These are phyloP conservation scores for Mercenaria mercenaria DNA, from an alignment of 1,140 invertebrate genomes.

Conservation along the genomic window DNA sequence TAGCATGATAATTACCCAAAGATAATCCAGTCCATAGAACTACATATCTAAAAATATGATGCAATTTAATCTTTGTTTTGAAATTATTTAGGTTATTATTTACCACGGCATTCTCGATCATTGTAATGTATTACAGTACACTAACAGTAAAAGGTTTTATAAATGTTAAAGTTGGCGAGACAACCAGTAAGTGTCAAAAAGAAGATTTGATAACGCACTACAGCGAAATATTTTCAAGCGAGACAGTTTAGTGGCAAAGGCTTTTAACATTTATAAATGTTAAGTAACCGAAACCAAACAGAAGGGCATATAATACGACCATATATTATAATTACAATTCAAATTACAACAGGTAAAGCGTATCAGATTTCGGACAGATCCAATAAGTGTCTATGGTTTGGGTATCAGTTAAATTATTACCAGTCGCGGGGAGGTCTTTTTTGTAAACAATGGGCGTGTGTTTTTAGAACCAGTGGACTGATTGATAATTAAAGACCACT, in stretches of 20 bases:
- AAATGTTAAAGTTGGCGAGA: too few relatives aligned
- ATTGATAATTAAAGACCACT: slow-evolving; percentile 63
- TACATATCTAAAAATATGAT: too few relatives aligned
- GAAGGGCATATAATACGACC: slow-evolving; percentile 31
- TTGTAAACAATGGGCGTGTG: slow-evolving; percentile 50
- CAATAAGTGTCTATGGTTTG: slow-evolving; percentile 48
- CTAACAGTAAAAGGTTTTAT: too few relatives aligned
- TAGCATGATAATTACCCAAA: too few relatives aligned
- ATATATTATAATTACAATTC: slow-evolving; percentile 53
- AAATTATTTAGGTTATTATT: too few relatives aligned
- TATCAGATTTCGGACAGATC: slow-evolving; percentile 50
- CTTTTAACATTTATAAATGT: slow-evolving; percentile 39
- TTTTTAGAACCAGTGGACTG: slow-evolving; percentile 23
- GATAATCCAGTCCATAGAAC: too few relatives aligned
- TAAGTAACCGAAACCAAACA: slow-evolving; percentile 17
- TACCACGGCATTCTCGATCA: too few relatives aligned
- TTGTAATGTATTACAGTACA: too few relatives aligned
- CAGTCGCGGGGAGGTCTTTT: slow-evolving; percentile 49
- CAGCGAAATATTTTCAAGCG: not conserved
- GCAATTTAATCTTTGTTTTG: too few relatives aligned
- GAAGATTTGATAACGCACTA: not conserved
- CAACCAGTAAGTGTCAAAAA: not conserved
- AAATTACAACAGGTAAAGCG: slow-evolving; percentile 26
- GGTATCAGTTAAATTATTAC: slow-evolving; percentile 27
- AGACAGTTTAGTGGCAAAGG: slow-evolving; percentile 27